Evolutionary conservation across 2,113 vertebrate species (phyloP).

Genomic region (Corapipo altera): DNA sequence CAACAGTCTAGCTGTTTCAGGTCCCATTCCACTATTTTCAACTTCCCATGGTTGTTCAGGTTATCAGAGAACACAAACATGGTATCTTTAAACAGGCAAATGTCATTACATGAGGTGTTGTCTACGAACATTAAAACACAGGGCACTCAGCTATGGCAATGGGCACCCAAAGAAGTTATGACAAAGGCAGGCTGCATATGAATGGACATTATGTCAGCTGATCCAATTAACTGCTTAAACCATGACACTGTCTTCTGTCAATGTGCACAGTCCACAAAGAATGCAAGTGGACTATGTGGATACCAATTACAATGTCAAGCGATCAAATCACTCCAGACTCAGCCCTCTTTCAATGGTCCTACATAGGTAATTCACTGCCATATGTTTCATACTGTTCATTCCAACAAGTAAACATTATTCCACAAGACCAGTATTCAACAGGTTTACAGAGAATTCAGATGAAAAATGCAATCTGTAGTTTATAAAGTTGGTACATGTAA

Average conservation of each 20-base stretch:
- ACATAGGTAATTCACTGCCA: not conserved
- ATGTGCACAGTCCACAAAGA: not conserved
- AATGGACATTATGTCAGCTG: not conserved
- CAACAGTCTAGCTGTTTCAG: not conserved
- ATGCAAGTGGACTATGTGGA: not conserved
- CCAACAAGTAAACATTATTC: not conserved
- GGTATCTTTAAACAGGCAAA: not conserved
- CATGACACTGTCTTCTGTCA: not conserved
- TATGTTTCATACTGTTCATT: not conserved
- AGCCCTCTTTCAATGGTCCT: not conserved
- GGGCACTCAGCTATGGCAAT: not conserved
- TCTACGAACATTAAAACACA: not conserved
- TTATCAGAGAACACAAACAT: not conserved
- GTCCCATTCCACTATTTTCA: not conserved
- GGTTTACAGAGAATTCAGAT: not conserved
- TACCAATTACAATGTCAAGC: not conserved
- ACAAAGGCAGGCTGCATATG: not conserved
- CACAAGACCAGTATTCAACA: not conserved
- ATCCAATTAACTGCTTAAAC: not conserved
- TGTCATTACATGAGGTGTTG: not conserved
- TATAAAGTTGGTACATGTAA: not conserved
- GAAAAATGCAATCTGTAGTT: not conserved
- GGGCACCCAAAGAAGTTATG: not conserved
- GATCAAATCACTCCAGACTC: not conserved
- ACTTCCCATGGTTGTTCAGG: not conserved